Evolutionary conservation across 2,888 invertebrate genomes (phyloP).

Genomic region (Carpatolechia fugitivella): DNA sequence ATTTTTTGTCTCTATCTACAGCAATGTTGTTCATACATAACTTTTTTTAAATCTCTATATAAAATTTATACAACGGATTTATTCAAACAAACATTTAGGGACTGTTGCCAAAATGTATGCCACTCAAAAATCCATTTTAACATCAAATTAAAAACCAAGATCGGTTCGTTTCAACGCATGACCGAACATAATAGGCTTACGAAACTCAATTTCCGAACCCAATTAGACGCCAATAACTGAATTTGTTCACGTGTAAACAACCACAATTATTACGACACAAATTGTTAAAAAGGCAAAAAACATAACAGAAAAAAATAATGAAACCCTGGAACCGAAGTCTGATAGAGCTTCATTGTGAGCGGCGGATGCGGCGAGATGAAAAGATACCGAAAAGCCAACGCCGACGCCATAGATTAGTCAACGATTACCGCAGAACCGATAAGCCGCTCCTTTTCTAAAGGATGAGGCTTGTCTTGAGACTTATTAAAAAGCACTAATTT

Average conservation of each 20-base stretch:
- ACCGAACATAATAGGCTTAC: slow-evolving; percentile 27
- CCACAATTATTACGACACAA: slow-evolving; percentile 44
- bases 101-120: not conserved
- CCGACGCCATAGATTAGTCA: slow-evolving; percentile 13
- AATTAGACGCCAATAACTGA: slow-evolving; percentile 51
- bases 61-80: too few species aligned
- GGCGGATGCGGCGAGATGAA: slow-evolving; percentile 73
- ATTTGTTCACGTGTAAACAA: slow-evolving; percentile 55
- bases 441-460: not conserved
- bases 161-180: slow-evolving; percentile 16
- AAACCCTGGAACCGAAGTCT: slow-evolving; percentile 27
- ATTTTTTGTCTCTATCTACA: too few species aligned
- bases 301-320: slow-evolving; percentile 34
- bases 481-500: too few species aligned
- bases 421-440: not conserved
- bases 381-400: slow-evolving; percentile 25
- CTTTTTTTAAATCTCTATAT: too few species aligned
- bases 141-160: slow-evolving; percentile 12
- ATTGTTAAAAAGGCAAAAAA: slow-evolving; percentile 24
- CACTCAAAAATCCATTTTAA: slow-evolving; percentile 1
- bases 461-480: too few species aligned
- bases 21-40: too few species aligned
- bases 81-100: too few species aligned
- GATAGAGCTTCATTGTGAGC: slow-evolving; percentile 58
- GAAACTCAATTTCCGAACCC: slow-evolving; percentile 48